phyloP scores from a whole-genome alignment of 2,797 vertebrate genomes.

The Periophthalmus magnuspinnatus region DNA sequence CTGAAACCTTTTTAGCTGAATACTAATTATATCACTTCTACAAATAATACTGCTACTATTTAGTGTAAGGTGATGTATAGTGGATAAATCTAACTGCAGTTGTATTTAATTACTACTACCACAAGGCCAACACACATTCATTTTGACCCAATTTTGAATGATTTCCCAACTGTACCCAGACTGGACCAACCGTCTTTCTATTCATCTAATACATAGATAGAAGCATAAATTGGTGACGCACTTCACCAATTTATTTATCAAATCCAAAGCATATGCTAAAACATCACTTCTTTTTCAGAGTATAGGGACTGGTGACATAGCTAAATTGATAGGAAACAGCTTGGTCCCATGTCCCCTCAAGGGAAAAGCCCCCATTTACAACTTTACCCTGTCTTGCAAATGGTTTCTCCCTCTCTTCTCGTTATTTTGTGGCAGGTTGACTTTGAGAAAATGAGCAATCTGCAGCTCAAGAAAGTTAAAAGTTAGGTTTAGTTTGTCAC shows the following conservation, averaged over 20 bases:
- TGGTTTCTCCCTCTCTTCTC: background rate
- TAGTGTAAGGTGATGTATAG: too few species aligned
- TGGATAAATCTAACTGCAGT: background rate
- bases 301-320: background rate
- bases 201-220: background rate
- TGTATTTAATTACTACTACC: background rate
- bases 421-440: background rate
- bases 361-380: background rate
- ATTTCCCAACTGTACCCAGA: background rate
- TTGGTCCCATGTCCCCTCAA: background rate
- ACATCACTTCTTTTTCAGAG: background rate
- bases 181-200: background rate
- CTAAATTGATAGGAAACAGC: background rate
- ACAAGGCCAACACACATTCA: background rate
- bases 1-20: background rate
- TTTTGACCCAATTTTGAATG: background rate
- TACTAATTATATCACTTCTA: background rate
- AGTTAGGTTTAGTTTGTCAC: constrained; percentile 16
- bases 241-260: too few species aligned
- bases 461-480: constrained; percentile 14
- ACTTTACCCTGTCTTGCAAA: constrained; percentile 2
- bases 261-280: background rate
- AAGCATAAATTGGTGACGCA: background rate
- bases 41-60: background rate
- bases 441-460: constrained; percentile 13